Evolutionary conservation across 2,888 invertebrate species (phyloP).

Genomic region (Quadroppia sp.): DNA sequence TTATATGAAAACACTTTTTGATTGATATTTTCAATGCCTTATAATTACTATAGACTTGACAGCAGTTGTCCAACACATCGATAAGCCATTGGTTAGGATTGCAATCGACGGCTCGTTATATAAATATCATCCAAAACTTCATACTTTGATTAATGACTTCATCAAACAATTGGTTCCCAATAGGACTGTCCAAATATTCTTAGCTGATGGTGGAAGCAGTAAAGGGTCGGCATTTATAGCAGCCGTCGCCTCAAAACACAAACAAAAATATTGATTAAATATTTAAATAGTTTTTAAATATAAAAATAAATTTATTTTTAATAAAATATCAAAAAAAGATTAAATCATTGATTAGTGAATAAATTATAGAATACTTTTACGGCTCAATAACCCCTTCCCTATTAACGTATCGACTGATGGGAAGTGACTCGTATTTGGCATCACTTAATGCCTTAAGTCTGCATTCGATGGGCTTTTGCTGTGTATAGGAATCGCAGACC

Average conservation of each 20-base stretch:
- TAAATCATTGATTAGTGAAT: not conserved
- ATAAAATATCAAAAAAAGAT: too few relatives aligned
- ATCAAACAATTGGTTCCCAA: conserved; percentile 61
- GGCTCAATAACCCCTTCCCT: conserved; percentile 5
- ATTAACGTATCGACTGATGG: not conserved
- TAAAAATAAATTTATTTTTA: not conserved
- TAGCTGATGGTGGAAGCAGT: conserved; percentile 75
- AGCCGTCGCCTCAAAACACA: conserved; percentile 61
- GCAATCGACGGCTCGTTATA: conserved; percentile 75
- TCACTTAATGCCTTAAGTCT: not conserved
- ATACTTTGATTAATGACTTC: conserved; percentile 62
- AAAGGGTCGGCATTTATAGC: conserved; percentile 74
- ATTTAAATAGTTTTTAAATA: not conserved
- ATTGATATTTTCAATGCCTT: not conserved
- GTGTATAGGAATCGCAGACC: not conserved
- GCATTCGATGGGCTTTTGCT: not conserved
- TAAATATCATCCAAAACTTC: conserved; percentile 69
- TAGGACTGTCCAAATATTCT: conserved; percentile 56
- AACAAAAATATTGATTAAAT: not conserved
- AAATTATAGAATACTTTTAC: not conserved
- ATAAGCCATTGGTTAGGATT: conserved; percentile 60
- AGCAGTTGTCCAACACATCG: conserved; percentile 64
- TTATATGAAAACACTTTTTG: not conserved
- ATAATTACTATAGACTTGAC: conserved; percentile 59
- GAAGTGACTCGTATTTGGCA: conserved; percentile 15